phyloP scores from a whole-genome alignment of 2,797 vertebrate genomes.

The Hafferia zeledoni region DNA sequence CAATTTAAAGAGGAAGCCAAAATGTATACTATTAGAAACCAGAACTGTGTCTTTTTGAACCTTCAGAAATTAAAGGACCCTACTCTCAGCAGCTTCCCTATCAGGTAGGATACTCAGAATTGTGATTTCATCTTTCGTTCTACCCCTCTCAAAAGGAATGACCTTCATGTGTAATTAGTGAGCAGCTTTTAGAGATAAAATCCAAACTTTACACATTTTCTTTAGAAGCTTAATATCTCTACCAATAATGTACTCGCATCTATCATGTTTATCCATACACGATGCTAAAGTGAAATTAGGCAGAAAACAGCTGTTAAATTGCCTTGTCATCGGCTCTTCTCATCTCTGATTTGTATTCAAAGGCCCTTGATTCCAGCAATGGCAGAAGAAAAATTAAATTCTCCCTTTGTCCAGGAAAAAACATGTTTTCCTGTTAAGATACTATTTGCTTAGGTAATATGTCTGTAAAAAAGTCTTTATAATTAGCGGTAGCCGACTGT shows the following conservation, averaged over 20 bases:
- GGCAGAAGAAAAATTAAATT: background rate
- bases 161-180: background rate
- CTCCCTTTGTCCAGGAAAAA: background rate
- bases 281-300: conserved; percentile 23
- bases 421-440: background rate
- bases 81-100: background rate
- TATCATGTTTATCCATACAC: conserved; percentile 2
- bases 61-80: background rate
- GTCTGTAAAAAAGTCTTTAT: background rate
- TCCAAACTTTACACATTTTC: background rate
- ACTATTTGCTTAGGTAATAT: background rate
- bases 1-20: background rate
- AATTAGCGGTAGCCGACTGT: background rate
- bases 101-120: background rate
- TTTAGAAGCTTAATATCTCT: background rate
- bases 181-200: background rate
- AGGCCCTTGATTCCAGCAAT: background rate
- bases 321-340: background rate
- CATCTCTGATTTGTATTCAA: background rate
- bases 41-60: background rate
- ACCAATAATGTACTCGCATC: background rate
- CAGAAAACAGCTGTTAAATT: conserved; percentile 17
- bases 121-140: accelerated
- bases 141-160: background rate
- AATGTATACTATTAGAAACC: background rate